Base-by-base conservation (phyloP, 2,888 invertebrate genomes). In the Mechanitis mazaeus region DNA sequence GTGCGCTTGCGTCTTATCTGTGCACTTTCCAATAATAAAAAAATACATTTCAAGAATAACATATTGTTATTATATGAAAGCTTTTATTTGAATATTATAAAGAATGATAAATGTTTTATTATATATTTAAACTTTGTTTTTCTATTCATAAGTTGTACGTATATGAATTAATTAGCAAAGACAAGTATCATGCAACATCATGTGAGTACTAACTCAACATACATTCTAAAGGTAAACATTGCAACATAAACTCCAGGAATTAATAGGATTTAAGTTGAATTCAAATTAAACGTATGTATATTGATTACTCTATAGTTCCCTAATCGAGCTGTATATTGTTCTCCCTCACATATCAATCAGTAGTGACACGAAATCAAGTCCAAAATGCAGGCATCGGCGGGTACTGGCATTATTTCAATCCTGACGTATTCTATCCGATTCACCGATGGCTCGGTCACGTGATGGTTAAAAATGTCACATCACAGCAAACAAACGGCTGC, bases 21-120 rank as follows among this genome's bases (percentile, higher is more conserved):
- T 66, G 66, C 64, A 67, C 66, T 65, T 64, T 68, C 65, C 50
- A 60, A 65, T 68, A 46, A 54, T 35, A 42, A 42, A 50, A 50
- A 31, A 50, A 35, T 5, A 35, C 2, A 35, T 5, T 35, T 35
- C 35, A 5, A 35, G 35, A 35, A 35, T 6, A 35, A 50, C 20
- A 50, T 28, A 50, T 50, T 28, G 9, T 50, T 31, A 50, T 31
- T n/a, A 9, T 42, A 42, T 35, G 6, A 5, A 3, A 5, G 2
- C 2, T 42, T 9, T 42, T 42, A 42, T 9, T 42, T 42, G 9
- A 42, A 42, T 9, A 1, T 9, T 1, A 2, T 35, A 35, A 35
- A 35, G 1, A 35, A 2, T 35, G 6, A 35, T 5, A 35, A 35
- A 35, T 35, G 35, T 6, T 1, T 35, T 35, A 6, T 35, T 35